phyloP scores from a whole-genome alignment of 1,140 invertebrate species.

The Hyposmocoma kahamanoa region DNA sequence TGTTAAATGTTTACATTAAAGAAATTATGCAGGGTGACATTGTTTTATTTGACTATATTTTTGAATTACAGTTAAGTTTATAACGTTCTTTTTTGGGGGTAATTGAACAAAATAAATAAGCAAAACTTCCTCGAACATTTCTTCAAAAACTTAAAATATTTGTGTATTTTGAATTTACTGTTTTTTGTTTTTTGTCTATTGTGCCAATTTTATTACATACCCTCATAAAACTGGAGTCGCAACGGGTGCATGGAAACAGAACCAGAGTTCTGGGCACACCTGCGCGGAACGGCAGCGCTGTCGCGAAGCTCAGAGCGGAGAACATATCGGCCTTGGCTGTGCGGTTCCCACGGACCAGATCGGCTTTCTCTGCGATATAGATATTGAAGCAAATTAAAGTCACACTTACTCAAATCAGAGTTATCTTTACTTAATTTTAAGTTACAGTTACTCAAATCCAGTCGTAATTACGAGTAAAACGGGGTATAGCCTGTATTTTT shows the following conservation, averaged over 20 bases:
- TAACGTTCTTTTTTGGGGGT: no score
- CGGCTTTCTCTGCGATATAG: slow-evolving; percentile 34
- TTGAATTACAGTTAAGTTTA: no score
- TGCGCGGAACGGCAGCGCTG: slow-evolving; percentile 85
- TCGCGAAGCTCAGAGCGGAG: slow-evolving; percentile 83
- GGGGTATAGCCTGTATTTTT: not conserved
- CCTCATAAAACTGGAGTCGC: slow-evolving; percentile 79
- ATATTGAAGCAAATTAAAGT: no score
- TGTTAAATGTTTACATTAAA: no score
- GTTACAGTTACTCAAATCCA: not conserved
- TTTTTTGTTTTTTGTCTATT: not conserved
- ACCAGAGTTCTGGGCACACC: slow-evolving; percentile 90
- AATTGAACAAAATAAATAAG: no score
- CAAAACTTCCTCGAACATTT: no score
- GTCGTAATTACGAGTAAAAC: not conserved
- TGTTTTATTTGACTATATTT: no score
- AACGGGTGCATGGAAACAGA: slow-evolving; percentile 85
- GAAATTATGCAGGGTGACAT: no score
- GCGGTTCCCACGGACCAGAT: slow-evolving; percentile 24
- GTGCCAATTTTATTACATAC: slow-evolving; percentile 74
- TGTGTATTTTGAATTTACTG: no score
- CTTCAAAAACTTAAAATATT: no score
- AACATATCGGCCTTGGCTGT: slow-evolving; percentile 77
- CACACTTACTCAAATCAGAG: no score
- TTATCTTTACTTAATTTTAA: no score